Base-by-base conservation (phyloP, 1,140 invertebrate species). In the Aphis craccivora region DNA sequence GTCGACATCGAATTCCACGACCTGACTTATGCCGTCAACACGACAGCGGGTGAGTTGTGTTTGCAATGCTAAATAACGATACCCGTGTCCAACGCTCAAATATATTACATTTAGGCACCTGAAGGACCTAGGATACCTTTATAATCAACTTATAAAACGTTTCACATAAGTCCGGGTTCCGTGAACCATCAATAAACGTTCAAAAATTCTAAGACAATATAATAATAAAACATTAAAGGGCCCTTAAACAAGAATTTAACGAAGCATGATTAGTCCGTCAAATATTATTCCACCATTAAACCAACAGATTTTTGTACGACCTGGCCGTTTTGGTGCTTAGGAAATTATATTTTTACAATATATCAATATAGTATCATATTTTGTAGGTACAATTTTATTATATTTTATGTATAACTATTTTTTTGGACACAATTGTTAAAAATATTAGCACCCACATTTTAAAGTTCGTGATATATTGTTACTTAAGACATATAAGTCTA, bases 1-100 rank as follows among this genome's bases (percentile, higher is more conserved):
- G 95, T 97, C 60, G 96, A 97, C 94, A 96, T 98, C 43, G 96
- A 97, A 94, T 98, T 98, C 95, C 96, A 96, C 93, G 97, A 97
- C 94, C 95, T 98, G 30, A 96, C 96, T 0, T 97, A 96, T 94
- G 96, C 96, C 2, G 96, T 97, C 2, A 96, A 96, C 3, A 96
- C 95, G 94, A 96, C 97, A 95, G 96, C 96, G 95, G 96, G 97
- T 97, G 95, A 96, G 96, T 95, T 67, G 14, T 5, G 30, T 0
- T 14, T 14, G 9, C 48, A 14, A 22, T n/a, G 14, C n/a, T n/a
- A 76, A n/a, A n/a, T 51, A 51, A 51, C 48, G 48, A 51, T 14
- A 14, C 14, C 14, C 48, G 48, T 51, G 48, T 20, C 14, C 1
- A 20, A 51, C 14, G 14, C 48, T 3, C 14, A 14, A 14, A 76